phyloP scores from a whole-genome alignment of 2,113 vertebrate genomes.

The Neogale vison region DNA sequence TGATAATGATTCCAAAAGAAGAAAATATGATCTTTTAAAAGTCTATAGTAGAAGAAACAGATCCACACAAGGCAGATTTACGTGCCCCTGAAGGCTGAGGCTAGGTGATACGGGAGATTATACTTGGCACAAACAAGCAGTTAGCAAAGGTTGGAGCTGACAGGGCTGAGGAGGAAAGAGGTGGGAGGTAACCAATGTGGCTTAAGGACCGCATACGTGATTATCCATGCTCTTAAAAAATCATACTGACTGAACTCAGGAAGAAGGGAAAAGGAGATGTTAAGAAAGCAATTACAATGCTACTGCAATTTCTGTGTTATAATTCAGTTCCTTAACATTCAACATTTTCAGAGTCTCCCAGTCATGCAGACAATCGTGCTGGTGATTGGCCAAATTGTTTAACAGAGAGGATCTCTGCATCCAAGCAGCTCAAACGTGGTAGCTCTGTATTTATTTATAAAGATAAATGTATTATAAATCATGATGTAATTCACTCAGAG shows the following conservation, averaged over 20 bases:
- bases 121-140: background rate
- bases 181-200: rapidly evolving
- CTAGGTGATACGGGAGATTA: background rate
- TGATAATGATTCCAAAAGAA: background rate
- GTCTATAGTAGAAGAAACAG: background rate
- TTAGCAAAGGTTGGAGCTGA: background rate
- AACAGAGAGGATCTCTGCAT: too few species aligned
- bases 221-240: background rate
- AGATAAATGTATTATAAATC: background rate
- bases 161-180: rapidly evolving
- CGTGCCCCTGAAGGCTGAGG: background rate
- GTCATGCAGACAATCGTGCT: background rate
- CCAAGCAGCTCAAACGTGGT: background rate
- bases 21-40: background rate
- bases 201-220: background rate
- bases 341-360: background rate
- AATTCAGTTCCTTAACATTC: background rate
- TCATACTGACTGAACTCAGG: background rate
- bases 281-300: background rate
- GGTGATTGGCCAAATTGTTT: background rate
- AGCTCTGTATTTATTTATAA: background rate
- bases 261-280: background rate
- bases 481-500: rapidly evolving
- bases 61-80: background rate
- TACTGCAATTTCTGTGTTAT: background rate